Conservation (phyloP, 2,797 vertebrate species). For the Sebastes hubbsi region DNA sequence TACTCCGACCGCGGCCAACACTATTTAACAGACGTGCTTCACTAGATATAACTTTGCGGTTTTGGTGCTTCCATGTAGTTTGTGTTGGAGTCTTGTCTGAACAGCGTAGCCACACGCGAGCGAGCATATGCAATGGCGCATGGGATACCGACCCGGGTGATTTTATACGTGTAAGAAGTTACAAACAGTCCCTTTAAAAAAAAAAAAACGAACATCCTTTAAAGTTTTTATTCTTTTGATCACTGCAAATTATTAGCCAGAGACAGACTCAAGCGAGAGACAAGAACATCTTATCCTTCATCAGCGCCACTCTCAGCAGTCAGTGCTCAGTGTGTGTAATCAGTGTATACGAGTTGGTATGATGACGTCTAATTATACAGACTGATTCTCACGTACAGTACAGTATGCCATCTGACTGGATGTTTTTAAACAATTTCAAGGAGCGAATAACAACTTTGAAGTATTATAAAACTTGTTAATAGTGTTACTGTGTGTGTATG, state of each 20-base stretch:
- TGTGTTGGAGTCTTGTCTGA: too few relatives aligned
- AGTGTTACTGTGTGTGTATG: background rate
- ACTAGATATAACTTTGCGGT: too few relatives aligned
- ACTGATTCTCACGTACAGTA: background rate
- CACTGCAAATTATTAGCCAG: background rate
- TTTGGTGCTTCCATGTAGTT: too few relatives aligned
- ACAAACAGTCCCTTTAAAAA: too few relatives aligned
- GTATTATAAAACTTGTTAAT: background rate
- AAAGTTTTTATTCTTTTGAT: constrained; percentile 4
- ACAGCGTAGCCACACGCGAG: too few relatives aligned
- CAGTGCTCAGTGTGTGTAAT: background rate
- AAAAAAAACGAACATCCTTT: too few relatives aligned
- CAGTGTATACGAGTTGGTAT: background rate
- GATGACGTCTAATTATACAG: background rate
- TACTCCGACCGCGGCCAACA: too few relatives aligned
- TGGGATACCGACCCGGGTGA: too few relatives aligned
- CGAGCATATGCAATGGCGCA: too few relatives aligned
- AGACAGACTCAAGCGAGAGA: background rate
- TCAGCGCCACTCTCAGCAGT: background rate
- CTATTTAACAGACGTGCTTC: too few relatives aligned
- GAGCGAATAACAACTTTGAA: background rate
- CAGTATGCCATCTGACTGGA: background rate
- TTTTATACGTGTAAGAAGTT: too few relatives aligned
- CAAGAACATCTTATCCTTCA: background rate
- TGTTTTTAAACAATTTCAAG: background rate